phyloP scores from a whole-genome alignment of 2,113 vertebrate species.

The Antechinus flavipes region DNA sequence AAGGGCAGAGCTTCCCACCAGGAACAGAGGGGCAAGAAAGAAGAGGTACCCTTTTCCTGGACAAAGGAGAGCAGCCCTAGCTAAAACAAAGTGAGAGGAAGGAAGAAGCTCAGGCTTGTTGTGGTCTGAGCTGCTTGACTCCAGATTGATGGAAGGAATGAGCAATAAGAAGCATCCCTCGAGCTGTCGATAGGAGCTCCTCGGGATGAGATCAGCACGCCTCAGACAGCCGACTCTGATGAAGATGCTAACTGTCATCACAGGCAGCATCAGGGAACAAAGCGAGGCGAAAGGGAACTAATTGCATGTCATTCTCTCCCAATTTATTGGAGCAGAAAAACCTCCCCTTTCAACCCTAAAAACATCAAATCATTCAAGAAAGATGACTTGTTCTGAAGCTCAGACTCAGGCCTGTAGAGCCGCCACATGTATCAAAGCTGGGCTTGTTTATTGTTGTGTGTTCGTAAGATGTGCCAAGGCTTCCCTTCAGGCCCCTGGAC shows the following conservation, averaged over 20 bases:
- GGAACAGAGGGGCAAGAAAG: neutral
- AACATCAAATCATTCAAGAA: neutral
- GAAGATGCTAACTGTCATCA: neutral
- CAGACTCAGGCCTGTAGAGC: neutral
- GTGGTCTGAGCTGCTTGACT: neutral
- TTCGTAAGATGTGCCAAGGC: neutral
- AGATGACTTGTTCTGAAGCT: neutral
- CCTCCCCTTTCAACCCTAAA: neutral
- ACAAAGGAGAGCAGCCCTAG: neutral
- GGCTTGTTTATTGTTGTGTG: neutral
- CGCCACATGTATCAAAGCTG: neutral
- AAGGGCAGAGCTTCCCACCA: neutral
- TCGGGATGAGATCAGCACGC: neutral
- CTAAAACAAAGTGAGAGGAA: neutral
- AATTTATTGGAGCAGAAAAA: slow-evolving; percentile 3
- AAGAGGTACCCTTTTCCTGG: neutral
- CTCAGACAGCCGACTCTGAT: neutral
- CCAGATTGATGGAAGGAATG: neutral
- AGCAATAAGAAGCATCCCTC: neutral
- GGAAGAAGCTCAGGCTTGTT: neutral
- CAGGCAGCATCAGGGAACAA: neutral
- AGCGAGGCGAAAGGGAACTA: neutral
- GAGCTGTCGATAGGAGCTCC: neutral
- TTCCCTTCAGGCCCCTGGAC: neutral
- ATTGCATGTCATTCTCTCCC: slow-evolving; percentile 10